Conservation (phyloP, 2,888 invertebrate species). For the Ophion ventricosus region DNA sequence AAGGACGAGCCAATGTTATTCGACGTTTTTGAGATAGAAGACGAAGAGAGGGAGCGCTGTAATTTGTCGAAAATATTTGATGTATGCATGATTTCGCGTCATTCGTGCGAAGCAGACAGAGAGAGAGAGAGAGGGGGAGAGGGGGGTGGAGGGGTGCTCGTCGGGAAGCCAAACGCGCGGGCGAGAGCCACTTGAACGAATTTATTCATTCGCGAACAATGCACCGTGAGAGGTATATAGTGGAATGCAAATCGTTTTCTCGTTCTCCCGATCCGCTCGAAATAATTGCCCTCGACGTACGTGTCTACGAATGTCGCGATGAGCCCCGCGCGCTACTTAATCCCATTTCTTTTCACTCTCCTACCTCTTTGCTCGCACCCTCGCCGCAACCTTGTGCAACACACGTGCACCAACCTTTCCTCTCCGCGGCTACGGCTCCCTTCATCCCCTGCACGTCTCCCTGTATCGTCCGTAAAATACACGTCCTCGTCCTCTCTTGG, state of each 20-base stretch:
- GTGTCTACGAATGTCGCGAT: conserved; percentile 69
- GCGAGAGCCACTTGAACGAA: conserved; percentile 64
- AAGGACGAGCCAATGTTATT: neutral
- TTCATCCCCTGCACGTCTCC: conserved; percentile 19
- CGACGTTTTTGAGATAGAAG: neutral
- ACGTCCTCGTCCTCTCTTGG: neutral
- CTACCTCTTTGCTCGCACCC: conserved; percentile 58
- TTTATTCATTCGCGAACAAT: conserved; percentile 70
- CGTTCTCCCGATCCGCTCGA: conserved; percentile 49
- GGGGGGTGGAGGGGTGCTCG: neutral
- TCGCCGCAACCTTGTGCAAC: conserved; percentile 6
- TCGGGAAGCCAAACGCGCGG: conserved; percentile 45
- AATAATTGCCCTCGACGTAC: conserved; percentile 67
- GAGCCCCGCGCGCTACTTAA: conserved; percentile 30
- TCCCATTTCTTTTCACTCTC: conserved; percentile 46
- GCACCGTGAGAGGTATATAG: conserved; percentile 53
- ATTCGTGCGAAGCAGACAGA: conserved; percentile 17
- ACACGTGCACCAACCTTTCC: conserved; percentile 42
- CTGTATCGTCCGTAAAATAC: neutral
- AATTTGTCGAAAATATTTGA: conserved; percentile 30
- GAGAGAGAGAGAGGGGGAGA: neutral
- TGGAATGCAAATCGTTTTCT: conserved; percentile 66
- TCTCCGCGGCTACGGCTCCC: conserved; percentile 20
- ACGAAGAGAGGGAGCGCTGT: neutral
- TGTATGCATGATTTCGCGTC: conserved; percentile 31